Percentiles rank a stretch among this genome's conserved stretches.
phyloP scores from a whole-genome alignment of 2,888 invertebrate species.

The Sphaeridia pumilis region DNA sequence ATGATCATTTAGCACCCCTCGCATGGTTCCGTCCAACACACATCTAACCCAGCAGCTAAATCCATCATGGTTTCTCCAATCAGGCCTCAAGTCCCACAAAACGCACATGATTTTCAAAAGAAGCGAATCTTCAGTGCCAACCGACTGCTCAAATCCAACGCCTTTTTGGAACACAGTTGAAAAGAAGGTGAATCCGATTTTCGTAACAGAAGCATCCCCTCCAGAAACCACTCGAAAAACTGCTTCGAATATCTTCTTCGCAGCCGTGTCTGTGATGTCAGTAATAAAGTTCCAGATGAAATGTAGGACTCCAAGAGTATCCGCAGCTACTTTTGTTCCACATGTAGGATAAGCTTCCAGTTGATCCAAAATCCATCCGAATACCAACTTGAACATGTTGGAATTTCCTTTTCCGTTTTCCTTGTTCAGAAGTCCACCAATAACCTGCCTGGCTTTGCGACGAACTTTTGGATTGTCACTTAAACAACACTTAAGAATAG shows the following conservation, averaged over 20 bases:
- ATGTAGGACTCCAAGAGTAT: constrained; percentile 26
- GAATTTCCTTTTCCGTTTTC: constrained; percentile 14
- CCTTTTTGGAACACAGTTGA: constrained; percentile 28
- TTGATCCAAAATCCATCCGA: constrained; percentile 34
- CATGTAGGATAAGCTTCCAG: constrained; percentile 28
- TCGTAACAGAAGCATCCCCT: constrained; percentile 30
- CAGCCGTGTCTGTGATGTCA: constrained; percentile 21
- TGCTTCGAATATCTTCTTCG: constrained; percentile 32
- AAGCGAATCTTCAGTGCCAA: constrained; percentile 14
- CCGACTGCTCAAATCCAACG: constrained; percentile 4
- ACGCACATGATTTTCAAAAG: constrained; percentile 25
- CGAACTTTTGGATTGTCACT: constrained; percentile 32
- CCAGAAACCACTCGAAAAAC: constrained; percentile 33
- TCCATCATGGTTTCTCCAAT: constrained; percentile 29
- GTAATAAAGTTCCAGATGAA: constrained; percentile 24
- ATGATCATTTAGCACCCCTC: constrained; percentile 12
- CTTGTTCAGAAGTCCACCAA: constrained; percentile 19
- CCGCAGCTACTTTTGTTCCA: constrained; percentile 26
- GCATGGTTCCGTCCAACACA: constrained; percentile 26
- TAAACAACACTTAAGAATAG: constrained; percentile 24
- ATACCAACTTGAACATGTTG: constrained; percentile 21
- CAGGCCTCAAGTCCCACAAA: constrained; percentile 31
- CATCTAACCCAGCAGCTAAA: constrained; percentile 30
- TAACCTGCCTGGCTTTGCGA: constrained; percentile 21
- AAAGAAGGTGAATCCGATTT: constrained; percentile 32